phyloP scores from a whole-genome alignment of 2,888 invertebrate species.

The Eupithecia exiguata region DNA sequence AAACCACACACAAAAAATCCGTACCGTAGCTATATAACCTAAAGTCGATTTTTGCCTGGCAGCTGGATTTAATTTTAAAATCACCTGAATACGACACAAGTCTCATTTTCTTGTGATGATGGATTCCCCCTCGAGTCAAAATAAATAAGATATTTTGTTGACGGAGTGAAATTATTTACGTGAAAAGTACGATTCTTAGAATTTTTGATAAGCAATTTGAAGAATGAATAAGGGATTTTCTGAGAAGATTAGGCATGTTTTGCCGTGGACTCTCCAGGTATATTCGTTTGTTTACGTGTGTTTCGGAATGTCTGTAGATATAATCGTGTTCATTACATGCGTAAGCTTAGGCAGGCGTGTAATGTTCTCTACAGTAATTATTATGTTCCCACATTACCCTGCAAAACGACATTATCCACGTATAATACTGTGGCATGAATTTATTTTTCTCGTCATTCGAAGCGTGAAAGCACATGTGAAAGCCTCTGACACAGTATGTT shows the following conservation, averaged over 20 bases:
- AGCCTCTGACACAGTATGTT: conserved; percentile 23
- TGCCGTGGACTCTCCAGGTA: neutral
- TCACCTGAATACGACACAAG: conserved; percentile 16
- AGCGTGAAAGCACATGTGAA: conserved; percentile 30
- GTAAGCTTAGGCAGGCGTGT: neutral
- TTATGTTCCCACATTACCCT: conserved; percentile 8
- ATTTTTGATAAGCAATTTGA: conserved; percentile 19
- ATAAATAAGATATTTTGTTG: conserved; percentile 27
- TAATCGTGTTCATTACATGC: neutral
- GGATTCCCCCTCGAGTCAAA: conserved; percentile 21
- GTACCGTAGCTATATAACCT: neutral
- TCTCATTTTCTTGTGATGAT: conserved; percentile 19
- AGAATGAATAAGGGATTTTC: conserved; percentile 10
- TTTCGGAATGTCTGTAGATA: neutral
- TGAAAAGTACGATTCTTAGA: conserved; percentile 16
- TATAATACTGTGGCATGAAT: conserved; percentile 30
- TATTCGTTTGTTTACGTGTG: neutral
- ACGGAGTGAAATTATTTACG: conserved; percentile 15
- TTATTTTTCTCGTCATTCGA: conserved; percentile 32
- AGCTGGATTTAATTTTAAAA: conserved; percentile 19
- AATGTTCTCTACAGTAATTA: conserved; percentile 5
- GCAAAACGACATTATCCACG: conserved; percentile 21
- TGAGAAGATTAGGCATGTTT: neutral
- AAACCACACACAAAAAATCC: neutral
- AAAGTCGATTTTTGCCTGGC: conserved; percentile 8